A percentile compares a stretch with the other conserved stretches of the same genome.
Evolutionary conservation across 92 coral and sea anemone genomes (phyloP).

Genomic region (Porites cylindrica): DNA sequence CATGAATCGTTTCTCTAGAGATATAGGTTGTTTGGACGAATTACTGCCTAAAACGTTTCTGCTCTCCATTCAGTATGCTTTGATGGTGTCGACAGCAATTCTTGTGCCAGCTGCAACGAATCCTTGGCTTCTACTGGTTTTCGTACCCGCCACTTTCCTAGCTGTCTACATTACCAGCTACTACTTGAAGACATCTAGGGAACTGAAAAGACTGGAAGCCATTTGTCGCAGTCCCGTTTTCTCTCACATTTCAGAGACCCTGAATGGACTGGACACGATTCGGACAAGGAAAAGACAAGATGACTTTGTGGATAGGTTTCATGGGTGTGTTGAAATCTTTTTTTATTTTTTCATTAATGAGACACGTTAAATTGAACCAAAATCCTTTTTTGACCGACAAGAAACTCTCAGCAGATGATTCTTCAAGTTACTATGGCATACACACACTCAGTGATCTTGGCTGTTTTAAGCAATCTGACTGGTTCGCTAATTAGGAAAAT

Average conservation of each 20-base stretch:
- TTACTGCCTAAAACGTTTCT: neutral
- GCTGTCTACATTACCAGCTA: neutral
- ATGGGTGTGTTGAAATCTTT: neutral
- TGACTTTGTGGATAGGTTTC: neutral
- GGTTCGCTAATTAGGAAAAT: no score
- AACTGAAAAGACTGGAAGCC: constrained; percentile 29
- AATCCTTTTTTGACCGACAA: no score
- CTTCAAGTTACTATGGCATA: no score
- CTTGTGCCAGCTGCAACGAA: constrained; percentile 5
- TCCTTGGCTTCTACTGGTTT: constrained; percentile 24
- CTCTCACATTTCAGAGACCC: constrained; percentile 29
- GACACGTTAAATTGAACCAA: no score
- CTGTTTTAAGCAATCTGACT: no score
- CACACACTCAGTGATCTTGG: no score
- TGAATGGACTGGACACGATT: constrained; percentile 27
- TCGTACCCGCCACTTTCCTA: neutral
- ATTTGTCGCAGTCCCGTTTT: constrained; percentile 26
- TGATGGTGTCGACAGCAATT: neutral
- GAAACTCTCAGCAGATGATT: no score
- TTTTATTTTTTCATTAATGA: no score
- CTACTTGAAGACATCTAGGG: constrained; percentile 18
- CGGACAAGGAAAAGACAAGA: constrained; percentile 20
- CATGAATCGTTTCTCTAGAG: constrained; percentile 18
- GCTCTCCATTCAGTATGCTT: neutral
- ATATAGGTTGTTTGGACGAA: constrained; percentile 32